A percentile compares a stretch with the other conserved stretches of the same genome.
Evolutionary conservation across 2,888 invertebrate genomes (phyloP).

Genomic region (Eupithecia insigniata): DNA sequence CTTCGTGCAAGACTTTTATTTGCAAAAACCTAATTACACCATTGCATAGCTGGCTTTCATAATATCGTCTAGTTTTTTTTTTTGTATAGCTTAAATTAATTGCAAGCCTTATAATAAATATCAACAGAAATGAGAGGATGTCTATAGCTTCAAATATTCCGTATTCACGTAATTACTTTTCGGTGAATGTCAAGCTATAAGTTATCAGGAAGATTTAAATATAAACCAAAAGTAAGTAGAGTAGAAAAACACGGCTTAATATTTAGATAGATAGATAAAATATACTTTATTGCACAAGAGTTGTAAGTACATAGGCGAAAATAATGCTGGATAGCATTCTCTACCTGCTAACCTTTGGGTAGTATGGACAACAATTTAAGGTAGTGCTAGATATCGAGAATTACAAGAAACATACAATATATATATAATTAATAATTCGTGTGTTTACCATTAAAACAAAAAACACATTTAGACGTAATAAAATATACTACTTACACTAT

Average conservation of each 20-base stretch:
- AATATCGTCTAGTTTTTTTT: neutral
- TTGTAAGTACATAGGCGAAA: no score
- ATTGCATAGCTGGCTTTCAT: conserved; percentile 29
- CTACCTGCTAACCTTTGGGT: no score
- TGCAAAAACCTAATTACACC: conserved; percentile 40
- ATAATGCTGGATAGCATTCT: no score
- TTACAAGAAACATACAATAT: no score
- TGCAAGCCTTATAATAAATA: neutral
- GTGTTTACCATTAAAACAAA: no score
- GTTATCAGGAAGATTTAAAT: neutral
- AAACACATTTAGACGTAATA: no score
- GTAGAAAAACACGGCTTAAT: neutral
- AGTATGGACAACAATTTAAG: no score
- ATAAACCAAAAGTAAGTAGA: neutral
- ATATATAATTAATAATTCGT: no score
- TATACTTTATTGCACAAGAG: no score
- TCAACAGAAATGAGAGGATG: neutral
- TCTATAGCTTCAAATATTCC: neutral
- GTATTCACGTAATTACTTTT: neutral
- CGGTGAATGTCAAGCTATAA: neutral
- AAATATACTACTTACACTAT: no score
- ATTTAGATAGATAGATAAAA: no score
- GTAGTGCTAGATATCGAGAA: no score
- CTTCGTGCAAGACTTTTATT: conserved; percentile 43
- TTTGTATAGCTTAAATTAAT: neutral